Percentiles rank a stretch among this genome's conserved stretches.
These are phyloP conservation scores for Lutjanus campechanus DNA, from an alignment of 2,797 vertebrate genomes.

Conservation along the genomic window DNA sequence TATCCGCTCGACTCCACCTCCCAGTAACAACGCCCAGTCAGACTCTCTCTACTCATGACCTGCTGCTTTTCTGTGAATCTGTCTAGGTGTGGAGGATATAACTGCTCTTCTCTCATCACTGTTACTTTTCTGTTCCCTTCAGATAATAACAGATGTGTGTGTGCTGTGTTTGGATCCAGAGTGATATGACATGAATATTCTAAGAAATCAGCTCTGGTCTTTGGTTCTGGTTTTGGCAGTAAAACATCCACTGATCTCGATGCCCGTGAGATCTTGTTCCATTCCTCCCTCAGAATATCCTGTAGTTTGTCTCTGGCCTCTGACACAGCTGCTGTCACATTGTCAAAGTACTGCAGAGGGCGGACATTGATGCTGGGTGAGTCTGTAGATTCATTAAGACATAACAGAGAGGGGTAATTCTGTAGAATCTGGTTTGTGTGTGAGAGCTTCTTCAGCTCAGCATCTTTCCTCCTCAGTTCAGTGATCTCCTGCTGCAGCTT, in stretches of 20 bases:
- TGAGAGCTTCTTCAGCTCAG: constrained; percentile 22
- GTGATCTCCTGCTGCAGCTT: constrained; percentile 5
- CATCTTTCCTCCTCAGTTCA: constrained; percentile 8
- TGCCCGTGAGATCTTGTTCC: background rate
- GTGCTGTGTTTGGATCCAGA: constrained; percentile 23
- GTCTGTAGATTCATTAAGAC: background rate
- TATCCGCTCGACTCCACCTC: background rate
- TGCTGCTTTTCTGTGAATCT: background rate
- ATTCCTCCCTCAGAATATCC: background rate
- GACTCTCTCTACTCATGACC: constrained; percentile 11
- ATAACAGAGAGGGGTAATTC: background rate
- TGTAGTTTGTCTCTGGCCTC: background rate
- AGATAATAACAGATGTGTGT: background rate
- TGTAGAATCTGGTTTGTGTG: background rate
- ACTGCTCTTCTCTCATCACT: background rate
- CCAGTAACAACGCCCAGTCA: constrained; percentile 22
- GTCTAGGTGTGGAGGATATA: background rate
- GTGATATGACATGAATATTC: constrained; percentile 4
- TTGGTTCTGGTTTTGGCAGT: background rate
- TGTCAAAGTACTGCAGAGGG: background rate
- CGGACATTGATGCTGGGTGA: background rate
- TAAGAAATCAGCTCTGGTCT: constrained; percentile 12
- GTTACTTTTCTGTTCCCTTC: constrained; percentile 10
- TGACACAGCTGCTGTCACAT: background rate
- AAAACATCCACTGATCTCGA: background rate